phyloP scores from a whole-genome alignment of 2,113 vertebrate species.

The Trinectes maculatus region DNA sequence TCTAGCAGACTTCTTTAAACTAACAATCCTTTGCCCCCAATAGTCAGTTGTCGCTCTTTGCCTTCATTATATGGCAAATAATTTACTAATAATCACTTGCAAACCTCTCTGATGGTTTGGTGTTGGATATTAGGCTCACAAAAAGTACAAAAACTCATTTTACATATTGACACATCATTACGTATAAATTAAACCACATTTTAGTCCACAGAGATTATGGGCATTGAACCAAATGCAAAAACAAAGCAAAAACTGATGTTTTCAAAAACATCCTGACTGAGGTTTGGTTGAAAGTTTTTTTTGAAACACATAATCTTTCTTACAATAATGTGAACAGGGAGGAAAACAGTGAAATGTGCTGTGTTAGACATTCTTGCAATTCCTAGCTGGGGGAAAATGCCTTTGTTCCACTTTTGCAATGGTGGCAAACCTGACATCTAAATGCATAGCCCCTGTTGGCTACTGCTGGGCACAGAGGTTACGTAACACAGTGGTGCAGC shows the following conservation, averaged over 20 bases:
- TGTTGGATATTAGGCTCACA: background rate
- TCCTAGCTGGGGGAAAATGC: constrained; percentile 60
- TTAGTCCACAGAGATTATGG: background rate
- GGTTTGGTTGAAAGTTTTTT: constrained; percentile 1
- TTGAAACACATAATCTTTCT: constrained; percentile 33
- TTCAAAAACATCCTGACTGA: background rate
- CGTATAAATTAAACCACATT: background rate
- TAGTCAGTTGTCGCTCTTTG: background rate
- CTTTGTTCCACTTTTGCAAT: constrained; percentile 71
- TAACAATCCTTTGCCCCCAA: background rate
- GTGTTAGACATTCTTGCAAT: constrained; percentile 75
- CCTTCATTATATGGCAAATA: background rate
- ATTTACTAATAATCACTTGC: background rate
- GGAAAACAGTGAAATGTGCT: constrained; percentile 73
- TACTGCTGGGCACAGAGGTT: constrained; percentile 33
- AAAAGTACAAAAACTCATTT: background rate
- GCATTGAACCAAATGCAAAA: no score
- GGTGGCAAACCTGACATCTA: constrained; percentile 67
- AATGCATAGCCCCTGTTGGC: constrained; percentile 30
- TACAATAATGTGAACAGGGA: constrained; percentile 42
- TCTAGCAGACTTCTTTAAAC: background rate
- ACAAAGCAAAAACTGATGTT: background rate
- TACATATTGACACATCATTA: background rate
- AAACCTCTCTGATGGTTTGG: background rate
- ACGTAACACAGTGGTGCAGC: constrained; percentile 34